Evolutionary conservation across 2,113 vertebrate species (phyloP).

Genomic region (Brachyhypopomus occidentalis): DNA sequence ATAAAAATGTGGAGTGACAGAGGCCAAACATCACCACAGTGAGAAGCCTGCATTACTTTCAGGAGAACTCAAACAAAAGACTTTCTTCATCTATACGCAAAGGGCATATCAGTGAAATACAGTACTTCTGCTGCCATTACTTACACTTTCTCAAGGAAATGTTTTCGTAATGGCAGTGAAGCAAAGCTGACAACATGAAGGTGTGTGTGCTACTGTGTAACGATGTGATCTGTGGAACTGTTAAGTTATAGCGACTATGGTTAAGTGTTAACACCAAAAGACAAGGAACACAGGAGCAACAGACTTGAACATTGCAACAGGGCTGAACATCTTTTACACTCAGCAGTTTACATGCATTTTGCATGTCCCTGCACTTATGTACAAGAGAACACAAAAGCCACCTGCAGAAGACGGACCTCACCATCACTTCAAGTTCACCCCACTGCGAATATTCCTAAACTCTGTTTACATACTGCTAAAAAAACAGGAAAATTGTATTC

Average conservation of each 20-base stretch:
- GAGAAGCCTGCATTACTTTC: background rate
- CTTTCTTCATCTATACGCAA: background rate
- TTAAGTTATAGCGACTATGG: too few species aligned
- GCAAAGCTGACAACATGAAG: background rate
- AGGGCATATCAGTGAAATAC: background rate
- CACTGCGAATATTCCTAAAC: too few species aligned
- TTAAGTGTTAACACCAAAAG: too few species aligned
- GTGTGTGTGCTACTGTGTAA: background rate
- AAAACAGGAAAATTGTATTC: too few species aligned
- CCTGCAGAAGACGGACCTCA: background rate
- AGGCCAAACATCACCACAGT: background rate
- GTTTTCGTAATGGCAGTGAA: background rate
- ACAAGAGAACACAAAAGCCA: background rate
- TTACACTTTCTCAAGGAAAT: background rate
- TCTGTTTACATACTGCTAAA: too few species aligned
- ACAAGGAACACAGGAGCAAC: background rate
- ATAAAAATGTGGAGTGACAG: background rate
- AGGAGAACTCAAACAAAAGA: background rate
- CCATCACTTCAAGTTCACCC: background rate
- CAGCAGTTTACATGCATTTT: conserved; percentile 28
- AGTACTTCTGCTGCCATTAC: background rate
- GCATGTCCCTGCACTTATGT: conserved; percentile 27
- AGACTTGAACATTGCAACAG: background rate
- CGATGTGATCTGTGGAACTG: background rate
- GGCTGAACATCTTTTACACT: background rate